A percentile compares a stretch with the other conserved stretches of the same genome.
phyloP scores from a whole-genome alignment of 2,113 vertebrate genomes.

The Tenrec ecaudatus region DNA sequence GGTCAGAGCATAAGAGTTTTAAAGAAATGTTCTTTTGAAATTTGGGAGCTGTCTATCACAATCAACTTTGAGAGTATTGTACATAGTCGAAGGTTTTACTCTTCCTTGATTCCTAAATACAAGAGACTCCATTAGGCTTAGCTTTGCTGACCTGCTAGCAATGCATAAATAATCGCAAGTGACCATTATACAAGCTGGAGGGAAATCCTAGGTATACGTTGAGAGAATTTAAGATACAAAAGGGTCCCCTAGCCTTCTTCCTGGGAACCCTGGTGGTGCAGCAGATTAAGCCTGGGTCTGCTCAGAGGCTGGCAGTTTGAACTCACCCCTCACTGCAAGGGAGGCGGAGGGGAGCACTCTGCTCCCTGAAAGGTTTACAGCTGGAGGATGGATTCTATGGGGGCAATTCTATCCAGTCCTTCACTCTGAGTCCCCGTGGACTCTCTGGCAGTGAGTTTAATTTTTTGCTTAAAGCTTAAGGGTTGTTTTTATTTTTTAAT shows the following conservation, averaged over 20 bases:
- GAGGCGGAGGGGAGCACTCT: no score
- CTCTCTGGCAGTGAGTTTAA: no score
- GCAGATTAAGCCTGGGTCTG: neutral
- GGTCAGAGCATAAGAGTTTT: no score
- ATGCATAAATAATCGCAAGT: neutral
- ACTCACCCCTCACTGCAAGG: neutral
- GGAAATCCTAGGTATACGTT: neutral
- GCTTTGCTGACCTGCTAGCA: neutral
- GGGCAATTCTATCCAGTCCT: no score
- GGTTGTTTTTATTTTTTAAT: no score
- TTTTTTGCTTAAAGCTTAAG: no score
- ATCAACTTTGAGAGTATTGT: neutral
- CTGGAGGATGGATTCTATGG: no score
- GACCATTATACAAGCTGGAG: neutral
- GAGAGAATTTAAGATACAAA: slow-evolving; percentile 26
- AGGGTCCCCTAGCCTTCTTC: neutral
- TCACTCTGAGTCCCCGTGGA: no score
- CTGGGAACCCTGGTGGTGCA: neutral
- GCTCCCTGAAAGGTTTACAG: no score
- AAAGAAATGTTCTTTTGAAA: no score
- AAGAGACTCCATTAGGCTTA: neutral
- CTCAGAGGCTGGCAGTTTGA: neutral
- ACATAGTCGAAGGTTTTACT: neutral
- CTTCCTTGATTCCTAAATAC: slow-evolving; percentile 38
- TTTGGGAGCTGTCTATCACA: neutral